phyloP scores from a whole-genome alignment of 2,888 invertebrate species.

The Aspidapion aeneum region DNA sequence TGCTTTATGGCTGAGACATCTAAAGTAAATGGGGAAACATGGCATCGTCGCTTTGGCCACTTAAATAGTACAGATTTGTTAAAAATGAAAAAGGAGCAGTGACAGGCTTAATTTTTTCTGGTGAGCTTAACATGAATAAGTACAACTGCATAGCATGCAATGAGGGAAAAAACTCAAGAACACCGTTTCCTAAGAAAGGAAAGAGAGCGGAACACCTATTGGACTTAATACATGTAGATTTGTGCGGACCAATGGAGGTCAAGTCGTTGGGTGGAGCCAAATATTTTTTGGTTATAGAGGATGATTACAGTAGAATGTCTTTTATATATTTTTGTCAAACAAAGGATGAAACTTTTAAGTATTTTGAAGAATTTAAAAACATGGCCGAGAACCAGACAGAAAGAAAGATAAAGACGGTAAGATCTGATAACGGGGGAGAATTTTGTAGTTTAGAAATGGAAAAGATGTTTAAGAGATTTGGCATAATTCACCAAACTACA shows the following conservation, averaged over 20 bases:
- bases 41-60: no score
- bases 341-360: background rate
- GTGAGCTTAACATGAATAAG: slow-evolving; percentile 4
- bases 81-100: slow-evolving; percentile 4
- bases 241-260: slow-evolving; percentile 5
- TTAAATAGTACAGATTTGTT: no score
- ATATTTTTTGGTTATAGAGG: background rate
- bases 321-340: background rate
- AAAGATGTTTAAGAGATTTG: no score
- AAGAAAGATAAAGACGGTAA: no score
- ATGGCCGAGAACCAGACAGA: background rate
- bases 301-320: background rate
- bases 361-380: background rate
- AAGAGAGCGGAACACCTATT: slow-evolving; percentile 4
- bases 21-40: no score
- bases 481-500: no score
- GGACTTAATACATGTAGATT: slow-evolving; percentile 6
- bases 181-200: slow-evolving; percentile 8
- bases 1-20: no score
- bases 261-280: background rate
- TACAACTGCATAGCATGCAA: slow-evolving; percentile 7
- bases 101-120: slow-evolving; percentile 5
- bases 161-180: slow-evolving; percentile 7
- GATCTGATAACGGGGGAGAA: no score
- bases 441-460: no score